These are phyloP conservation scores for Uloborus diversus DNA, from an alignment of 1,140 invertebrate species.

Conservation along the genomic window DNA sequence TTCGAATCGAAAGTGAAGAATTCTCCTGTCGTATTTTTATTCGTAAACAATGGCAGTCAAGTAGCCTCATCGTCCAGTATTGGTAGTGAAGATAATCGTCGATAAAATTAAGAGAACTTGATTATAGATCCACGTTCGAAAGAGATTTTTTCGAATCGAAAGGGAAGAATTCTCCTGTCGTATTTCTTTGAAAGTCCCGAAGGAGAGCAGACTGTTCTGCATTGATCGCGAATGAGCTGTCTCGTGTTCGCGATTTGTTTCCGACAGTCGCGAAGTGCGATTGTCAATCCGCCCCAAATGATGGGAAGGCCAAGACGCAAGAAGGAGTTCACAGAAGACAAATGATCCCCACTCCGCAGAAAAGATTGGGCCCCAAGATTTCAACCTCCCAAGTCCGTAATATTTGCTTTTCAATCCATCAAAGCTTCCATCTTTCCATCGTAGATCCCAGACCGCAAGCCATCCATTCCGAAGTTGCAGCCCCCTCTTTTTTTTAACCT, in stretches of 20 bases:
- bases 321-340: conserved; percentile 21
- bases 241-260: conserved; percentile 37
- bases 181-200: too few species aligned
- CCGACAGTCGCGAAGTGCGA: conserved; percentile 10
- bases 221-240: too few species aligned
- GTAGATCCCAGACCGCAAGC: conserved; percentile 47
- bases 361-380: conserved; percentile 44
- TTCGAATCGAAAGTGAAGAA: too few species aligned
- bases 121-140: too few species aligned
- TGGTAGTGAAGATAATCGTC: too few species aligned
- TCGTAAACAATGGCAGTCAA: too few species aligned
- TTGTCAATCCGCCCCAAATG: conserved; percentile 53
- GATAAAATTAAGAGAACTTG: too few species aligned
- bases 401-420: conserved; percentile 55
- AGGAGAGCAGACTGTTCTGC: too few species aligned
- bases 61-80: too few species aligned
- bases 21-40: too few species aligned
- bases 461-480: conserved; percentile 14
- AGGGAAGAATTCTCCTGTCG: too few species aligned
- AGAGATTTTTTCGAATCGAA: too few species aligned
- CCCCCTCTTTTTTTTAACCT: background rate
- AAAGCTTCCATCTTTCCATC: conserved; percentile 52
- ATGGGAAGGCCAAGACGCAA: conserved; percentile 6
- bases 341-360: conserved; percentile 23
- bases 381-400: conserved; percentile 48